Evolutionary conservation across 1,140 invertebrate species (phyloP).

Genomic region (Thaumetopoea pityocampa): DNA sequence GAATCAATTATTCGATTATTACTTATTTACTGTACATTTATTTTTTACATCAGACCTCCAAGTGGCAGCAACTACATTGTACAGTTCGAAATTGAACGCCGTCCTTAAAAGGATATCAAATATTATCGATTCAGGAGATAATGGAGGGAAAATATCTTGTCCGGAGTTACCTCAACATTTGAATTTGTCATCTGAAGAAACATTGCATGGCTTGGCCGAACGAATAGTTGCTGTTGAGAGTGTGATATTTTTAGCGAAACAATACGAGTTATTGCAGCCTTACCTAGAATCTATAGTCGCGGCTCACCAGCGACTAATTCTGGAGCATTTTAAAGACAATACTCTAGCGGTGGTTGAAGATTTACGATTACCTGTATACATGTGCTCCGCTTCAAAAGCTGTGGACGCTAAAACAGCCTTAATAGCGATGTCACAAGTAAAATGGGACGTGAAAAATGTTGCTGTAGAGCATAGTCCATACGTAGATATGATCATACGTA

Average conservation of each 20-base stretch:
- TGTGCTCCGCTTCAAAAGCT: slow-evolving; percentile 85
- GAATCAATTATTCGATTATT: slow-evolving; percentile 97
- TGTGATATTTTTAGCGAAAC: slow-evolving; percentile 90
- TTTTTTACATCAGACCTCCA: slow-evolving; percentile 84
- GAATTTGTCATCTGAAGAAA: slow-evolving; percentile 83
- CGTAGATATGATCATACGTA: slow-evolving; percentile 85
- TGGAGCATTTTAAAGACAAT: slow-evolving; percentile 87
- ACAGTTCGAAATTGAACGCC: slow-evolving; percentile 82
- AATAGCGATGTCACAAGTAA: slow-evolving; percentile 91
- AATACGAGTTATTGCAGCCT: slow-evolving; percentile 88
- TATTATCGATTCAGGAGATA: slow-evolving; percentile 67
- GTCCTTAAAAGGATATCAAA: slow-evolving; percentile 87
- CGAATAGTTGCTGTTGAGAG: slow-evolving; percentile 95
- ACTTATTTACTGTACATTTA: slow-evolving; percentile 92
- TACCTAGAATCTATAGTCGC: slow-evolving; percentile 87
- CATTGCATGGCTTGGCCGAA: slow-evolving; percentile 88
- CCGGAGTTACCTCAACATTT: slow-evolving; percentile 84
- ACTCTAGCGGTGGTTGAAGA: slow-evolving; percentile 83
- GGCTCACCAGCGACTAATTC: slow-evolving; percentile 78
- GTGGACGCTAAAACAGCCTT: slow-evolving; percentile 90
- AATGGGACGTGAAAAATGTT: slow-evolving; percentile 97
- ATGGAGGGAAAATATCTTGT: slow-evolving; percentile 47
- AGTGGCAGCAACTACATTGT: slow-evolving; percentile 75
- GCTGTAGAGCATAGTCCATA: slow-evolving; percentile 96
- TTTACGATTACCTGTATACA: slow-evolving; percentile 90